These are phyloP conservation scores for Rachycentron canadum DNA, from an alignment of 2,797 vertebrate species.

Conservation along the genomic window DNA sequence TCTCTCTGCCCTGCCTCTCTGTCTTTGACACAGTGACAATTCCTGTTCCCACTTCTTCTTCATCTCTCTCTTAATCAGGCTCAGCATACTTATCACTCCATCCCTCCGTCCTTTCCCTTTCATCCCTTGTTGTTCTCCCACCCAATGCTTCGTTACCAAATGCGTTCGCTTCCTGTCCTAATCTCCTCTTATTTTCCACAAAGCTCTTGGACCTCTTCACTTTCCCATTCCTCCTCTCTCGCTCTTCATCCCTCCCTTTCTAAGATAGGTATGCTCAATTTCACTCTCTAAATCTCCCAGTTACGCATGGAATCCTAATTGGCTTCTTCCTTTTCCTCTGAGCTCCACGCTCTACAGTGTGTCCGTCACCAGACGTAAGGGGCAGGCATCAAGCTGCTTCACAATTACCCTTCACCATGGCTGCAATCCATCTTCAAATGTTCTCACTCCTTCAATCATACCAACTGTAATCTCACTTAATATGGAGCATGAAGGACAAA, in stretches of 20 bases:
- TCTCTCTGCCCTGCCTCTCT: slow-evolving; percentile 45
- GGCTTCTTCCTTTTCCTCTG: slow-evolving; percentile 77
- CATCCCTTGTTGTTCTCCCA: slow-evolving; percentile 68
- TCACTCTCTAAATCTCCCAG: slow-evolving; percentile 78
- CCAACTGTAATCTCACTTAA: neutral
- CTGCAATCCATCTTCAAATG: slow-evolving; percentile 38
- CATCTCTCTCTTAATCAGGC: slow-evolving; percentile 43
- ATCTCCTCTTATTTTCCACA: slow-evolving; percentile 83
- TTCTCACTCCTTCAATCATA: neutral
- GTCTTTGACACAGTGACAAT: slow-evolving; percentile 57
- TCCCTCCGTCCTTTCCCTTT: slow-evolving; percentile 68
- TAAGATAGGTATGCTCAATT: slow-evolving; percentile 85
- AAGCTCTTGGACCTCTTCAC: slow-evolving; percentile 52
- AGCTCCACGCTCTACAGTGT: slow-evolving; percentile 41
- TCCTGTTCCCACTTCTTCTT: slow-evolving; percentile 54
- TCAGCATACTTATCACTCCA: slow-evolving; percentile 54
- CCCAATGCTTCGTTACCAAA: slow-evolving; percentile 71
- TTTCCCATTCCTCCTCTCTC: slow-evolving; percentile 57
- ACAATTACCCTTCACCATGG: slow-evolving; percentile 9
- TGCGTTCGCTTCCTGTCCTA: slow-evolving; percentile 79
- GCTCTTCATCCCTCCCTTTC: slow-evolving; percentile 39
- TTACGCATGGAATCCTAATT: slow-evolving; percentile 84
- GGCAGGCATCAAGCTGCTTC: slow-evolving; percentile 31
- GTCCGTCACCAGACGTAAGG: slow-evolving; percentile 45
- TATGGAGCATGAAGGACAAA: neutral